Evolutionary conservation across 2,113 vertebrate genomes (phyloP).

Genomic region (Rana temporaria): DNA sequence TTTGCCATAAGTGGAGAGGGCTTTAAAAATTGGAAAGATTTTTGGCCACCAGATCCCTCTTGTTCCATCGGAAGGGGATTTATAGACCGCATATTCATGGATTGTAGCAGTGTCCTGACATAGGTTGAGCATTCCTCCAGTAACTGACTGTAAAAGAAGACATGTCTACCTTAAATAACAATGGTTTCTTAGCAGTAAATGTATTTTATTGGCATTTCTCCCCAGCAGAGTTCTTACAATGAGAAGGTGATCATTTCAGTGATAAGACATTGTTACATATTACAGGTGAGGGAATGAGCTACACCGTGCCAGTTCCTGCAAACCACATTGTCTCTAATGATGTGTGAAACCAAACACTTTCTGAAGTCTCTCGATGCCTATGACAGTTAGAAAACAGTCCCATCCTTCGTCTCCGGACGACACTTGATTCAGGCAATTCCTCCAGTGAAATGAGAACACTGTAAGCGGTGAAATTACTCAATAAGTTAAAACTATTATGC

Average conservation of each 20-base stretch:
- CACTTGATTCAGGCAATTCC: constrained; percentile 13
- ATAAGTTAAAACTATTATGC: too few relatives aligned
- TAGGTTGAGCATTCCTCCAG: too few relatives aligned
- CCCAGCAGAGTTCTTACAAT: not conserved
- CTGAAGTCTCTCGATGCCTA: constrained; percentile 19
- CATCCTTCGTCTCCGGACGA: not conserved
- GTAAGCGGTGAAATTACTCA: not conserved
- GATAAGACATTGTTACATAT: constrained; percentile 26
- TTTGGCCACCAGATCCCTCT: too few relatives aligned
- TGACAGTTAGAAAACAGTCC: constrained; percentile 9
- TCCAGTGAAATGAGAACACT: not conserved
- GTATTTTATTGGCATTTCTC: constrained; percentile 1
- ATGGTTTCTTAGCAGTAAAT: not conserved
- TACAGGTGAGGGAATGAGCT: constrained; percentile 25
- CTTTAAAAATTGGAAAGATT: too few relatives aligned
- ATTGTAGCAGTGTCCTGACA: too few relatives aligned
- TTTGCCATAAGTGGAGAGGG: too few relatives aligned
- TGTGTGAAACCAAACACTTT: constrained; percentile 37
- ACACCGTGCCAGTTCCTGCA: not conserved
- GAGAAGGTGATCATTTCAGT: constrained; percentile 12
- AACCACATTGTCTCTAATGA: constrained; percentile 42
- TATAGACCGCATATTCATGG: too few relatives aligned
- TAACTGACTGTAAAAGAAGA: too few relatives aligned
- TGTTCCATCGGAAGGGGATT: too few relatives aligned
- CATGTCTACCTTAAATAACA: not conserved